Base-by-base conservation (phyloP, 2,113 vertebrate species). In the Tichodroma muraria region DNA sequence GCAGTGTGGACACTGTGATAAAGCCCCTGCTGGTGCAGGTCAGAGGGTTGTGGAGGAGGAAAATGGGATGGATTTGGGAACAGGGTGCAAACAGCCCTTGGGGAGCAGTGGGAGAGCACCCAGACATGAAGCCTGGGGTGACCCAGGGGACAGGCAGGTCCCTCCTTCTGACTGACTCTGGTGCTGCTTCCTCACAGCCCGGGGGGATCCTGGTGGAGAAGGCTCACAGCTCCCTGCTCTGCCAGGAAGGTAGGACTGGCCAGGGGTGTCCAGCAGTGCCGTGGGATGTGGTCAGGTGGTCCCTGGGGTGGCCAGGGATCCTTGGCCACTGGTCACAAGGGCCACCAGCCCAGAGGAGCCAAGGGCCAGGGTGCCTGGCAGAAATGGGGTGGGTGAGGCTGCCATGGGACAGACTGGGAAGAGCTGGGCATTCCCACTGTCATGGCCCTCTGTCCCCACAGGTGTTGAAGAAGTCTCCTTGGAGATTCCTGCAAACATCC, bases 21-120 rank as follows among this genome's bases (percentile, higher is more conserved):
- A 97, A 95, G 84, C 89, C 91, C 27, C 82, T 97, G 75, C 56
- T 92, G 70, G 95, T 97, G 79, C 90, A 97, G 96, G 96, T 96
- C 57, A 81, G 94, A 69, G 1, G 30, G 11, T 5, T 59, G 21
- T 9, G 68, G 64, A 42, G 38, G 23, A 77, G 31, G 49, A 68
- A 66, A 59, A 35, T 3, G 54, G 64, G 59, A 40, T 56, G 40
- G 80, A 21, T 63, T 27, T 54, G 44, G 57, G 56, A 33, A 33
- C 22, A 61, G 44, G 47, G 42, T 47, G 38, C 1, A 3, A 78
- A 31, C 13, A 65, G 60, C 33, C 38, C n/a, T 33, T 2, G 7
- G 21, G 31, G 13, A 13, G 8, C 56, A 69, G 19, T 0, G 11
- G 63, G 30, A 73, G 19, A 57, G 50, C 35, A 30, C 9, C 18